A percentile compares a stretch with the other conserved stretches of the same genome.
Evolutionary conservation across 2,113 vertebrate species (phyloP).

Genomic region (Microtus montanus): DNA sequence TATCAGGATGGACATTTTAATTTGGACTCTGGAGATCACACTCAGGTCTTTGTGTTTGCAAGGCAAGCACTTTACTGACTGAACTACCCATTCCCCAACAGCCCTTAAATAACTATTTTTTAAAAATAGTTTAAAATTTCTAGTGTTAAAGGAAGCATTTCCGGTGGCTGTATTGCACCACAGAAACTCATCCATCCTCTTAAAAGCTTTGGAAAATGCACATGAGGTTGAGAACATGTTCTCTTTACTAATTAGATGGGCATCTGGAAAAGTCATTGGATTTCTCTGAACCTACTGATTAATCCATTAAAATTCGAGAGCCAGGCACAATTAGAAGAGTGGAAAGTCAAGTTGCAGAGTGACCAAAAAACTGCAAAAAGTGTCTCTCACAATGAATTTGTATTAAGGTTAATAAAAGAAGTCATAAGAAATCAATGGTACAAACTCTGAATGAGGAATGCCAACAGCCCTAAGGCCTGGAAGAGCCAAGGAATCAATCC

Average conservation of each 20-base stretch:
- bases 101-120: not conserved
- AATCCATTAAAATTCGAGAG: constrained; percentile 31
- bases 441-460: not conserved
- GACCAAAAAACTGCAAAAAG: not conserved
- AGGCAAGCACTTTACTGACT: not conserved
- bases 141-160: constrained; percentile 5
- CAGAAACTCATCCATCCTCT: not conserved
- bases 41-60: not conserved
- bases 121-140: not conserved
- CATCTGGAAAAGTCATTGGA: constrained; percentile 7
- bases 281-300: constrained; percentile 39
- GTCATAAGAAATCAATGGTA: constrained; percentile 8
- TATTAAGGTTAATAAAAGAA: constrained; percentile 37
- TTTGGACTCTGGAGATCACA: not conserved
- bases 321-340: not conserved
- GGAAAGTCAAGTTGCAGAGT: constrained; percentile 28
- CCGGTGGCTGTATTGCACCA: not conserved
- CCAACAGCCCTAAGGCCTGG: too few relatives aligned
- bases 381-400: not conserved
- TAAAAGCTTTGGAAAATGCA: constrained; percentile 1
- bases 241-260: not conserved
- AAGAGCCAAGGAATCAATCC: not conserved
- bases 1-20: not conserved
- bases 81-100: not conserved
- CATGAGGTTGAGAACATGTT: not conserved